Base-by-base conservation (phyloP, 2,113 vertebrate genomes). In the Sigmodon hispidus region DNA sequence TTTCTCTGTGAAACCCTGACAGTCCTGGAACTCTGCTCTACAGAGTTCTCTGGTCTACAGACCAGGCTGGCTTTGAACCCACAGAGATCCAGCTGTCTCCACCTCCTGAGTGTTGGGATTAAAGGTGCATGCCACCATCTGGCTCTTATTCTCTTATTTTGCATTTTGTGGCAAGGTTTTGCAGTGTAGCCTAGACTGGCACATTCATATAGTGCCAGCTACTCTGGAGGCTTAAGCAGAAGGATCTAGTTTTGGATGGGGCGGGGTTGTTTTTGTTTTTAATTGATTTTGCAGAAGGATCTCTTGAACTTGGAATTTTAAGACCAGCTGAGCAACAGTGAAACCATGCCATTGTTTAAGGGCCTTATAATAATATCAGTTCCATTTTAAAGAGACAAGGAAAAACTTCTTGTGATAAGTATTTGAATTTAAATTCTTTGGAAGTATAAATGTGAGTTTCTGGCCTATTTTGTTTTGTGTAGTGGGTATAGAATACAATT, bases 381-480 rank as follows among this genome's bases (percentile, higher is more conserved):
- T 83, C 24, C 69, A 76, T 50, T 40, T 95, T 34, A 95, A 70
- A 96, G 52, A 85, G 48, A 83, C 43, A 73, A 91, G 26, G 63
- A 70, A 83, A 67, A 95, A 86, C 76, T 88, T 95, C 24, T 24
- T 9, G 5, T 91, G 36, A 12, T 88, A 88, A 85, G 15, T 75
- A 87, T 26, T 86, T 94, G n/a, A 79, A 52, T 85, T 89, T 95
- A 65, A 75, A 86, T 90, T 94, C 88, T 75, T 50, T 94, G 45
- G 29, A 75, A 21, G 59, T 88, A 1, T 15, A 57, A 48, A 24
- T 87, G 31, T 43, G 55, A 61, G 59, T 91, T 89, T 8, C 77
- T 91, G 13, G 26, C 43, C 34, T 88, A 16, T 91, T 75, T 69
- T 61, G 40, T 90, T 92, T 70, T 69, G 1, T 93, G 15, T 57